These are phyloP conservation scores for Gasterosteus aculeatus DNA, from an alignment of 2,113 vertebrate genomes.

Conservation along the genomic window DNA sequence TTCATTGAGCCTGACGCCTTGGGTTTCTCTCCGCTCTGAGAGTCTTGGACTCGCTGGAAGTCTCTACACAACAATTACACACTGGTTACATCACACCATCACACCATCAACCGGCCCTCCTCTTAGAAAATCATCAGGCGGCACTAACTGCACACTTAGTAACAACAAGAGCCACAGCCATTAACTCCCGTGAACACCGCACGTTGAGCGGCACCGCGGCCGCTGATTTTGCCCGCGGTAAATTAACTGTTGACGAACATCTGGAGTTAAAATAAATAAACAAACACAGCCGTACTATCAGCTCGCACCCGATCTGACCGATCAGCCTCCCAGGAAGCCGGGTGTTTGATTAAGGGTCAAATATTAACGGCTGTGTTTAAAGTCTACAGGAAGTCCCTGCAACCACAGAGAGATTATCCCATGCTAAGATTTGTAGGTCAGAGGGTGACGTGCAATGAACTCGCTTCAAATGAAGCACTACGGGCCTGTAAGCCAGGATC, in stretches of 20 bases:
- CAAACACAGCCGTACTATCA: slow-evolving; percentile 22
- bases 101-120: background rate
- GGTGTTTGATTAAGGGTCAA: slow-evolving; percentile 78
- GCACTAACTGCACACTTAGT: slow-evolving; percentile 22
- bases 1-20: slow-evolving; percentile 27
- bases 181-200: slow-evolving; percentile 30
- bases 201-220: slow-evolving; percentile 45
- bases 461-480: slow-evolving; percentile 8
- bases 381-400: slow-evolving; percentile 69
- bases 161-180: slow-evolving; percentile 34
- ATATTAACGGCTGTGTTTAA: slow-evolving; percentile 79
- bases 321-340: slow-evolving; percentile 48
- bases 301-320: slow-evolving; percentile 22
- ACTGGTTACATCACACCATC: slow-evolving; percentile 6
- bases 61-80: slow-evolving; percentile 24
- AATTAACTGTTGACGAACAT: slow-evolving; percentile 46
- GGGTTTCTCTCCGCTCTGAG: slow-evolving; percentile 3
- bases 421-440: slow-evolving; percentile 29
- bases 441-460: slow-evolving; percentile 5
- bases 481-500: slow-evolving; percentile 4
- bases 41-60: background rate
- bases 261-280: slow-evolving; percentile 24
- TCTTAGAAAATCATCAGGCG: slow-evolving; percentile 17
- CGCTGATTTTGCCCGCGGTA: slow-evolving; percentile 22
- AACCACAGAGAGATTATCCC: slow-evolving; percentile 12